These are phyloP conservation scores for Leuciscus waleckii DNA, from an alignment of 2,797 vertebrate genomes.

Conservation along the genomic window DNA sequence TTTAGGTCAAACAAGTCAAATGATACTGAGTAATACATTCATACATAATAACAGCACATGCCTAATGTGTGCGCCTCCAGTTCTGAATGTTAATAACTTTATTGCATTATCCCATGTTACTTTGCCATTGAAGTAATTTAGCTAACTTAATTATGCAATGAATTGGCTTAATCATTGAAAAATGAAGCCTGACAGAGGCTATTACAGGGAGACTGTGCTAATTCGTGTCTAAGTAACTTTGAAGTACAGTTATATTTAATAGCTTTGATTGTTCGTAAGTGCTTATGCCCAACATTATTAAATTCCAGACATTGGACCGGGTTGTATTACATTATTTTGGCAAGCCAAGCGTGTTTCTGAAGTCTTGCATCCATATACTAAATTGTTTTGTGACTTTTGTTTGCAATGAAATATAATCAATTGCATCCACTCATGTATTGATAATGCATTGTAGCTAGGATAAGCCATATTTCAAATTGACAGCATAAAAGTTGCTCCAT, in stretches of 20 bases:
- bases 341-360: slow-evolving; percentile 13
- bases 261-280: slow-evolving; percentile 49
- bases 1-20: slow-evolving; percentile 42
- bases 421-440: background rate
- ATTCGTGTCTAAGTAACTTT: slow-evolving; percentile 58
- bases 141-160: slow-evolving; percentile 69
- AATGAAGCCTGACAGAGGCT: slow-evolving; percentile 64
- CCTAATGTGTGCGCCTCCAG: slow-evolving; percentile 54
- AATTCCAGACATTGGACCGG: slow-evolving; percentile 35
- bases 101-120: slow-evolving; percentile 69
- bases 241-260: slow-evolving; percentile 56
- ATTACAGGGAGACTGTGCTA: slow-evolving; percentile 61
- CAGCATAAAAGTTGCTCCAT: background rate
- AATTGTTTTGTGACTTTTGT: background rate
- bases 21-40: slow-evolving; percentile 50
- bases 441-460: background rate
- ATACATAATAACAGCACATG: slow-evolving; percentile 60
- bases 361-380: background rate
- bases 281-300: slow-evolving; percentile 52
- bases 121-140: slow-evolving; percentile 62
- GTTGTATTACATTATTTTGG: slow-evolving; percentile 43
- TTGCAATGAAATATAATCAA: background rate
- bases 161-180: slow-evolving; percentile 68
- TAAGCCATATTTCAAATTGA: slow-evolving; percentile 21
- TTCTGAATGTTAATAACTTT: slow-evolving; percentile 71